Conservation (phyloP, 2,797 vertebrate genomes). For the Catharus ustulatus region DNA sequence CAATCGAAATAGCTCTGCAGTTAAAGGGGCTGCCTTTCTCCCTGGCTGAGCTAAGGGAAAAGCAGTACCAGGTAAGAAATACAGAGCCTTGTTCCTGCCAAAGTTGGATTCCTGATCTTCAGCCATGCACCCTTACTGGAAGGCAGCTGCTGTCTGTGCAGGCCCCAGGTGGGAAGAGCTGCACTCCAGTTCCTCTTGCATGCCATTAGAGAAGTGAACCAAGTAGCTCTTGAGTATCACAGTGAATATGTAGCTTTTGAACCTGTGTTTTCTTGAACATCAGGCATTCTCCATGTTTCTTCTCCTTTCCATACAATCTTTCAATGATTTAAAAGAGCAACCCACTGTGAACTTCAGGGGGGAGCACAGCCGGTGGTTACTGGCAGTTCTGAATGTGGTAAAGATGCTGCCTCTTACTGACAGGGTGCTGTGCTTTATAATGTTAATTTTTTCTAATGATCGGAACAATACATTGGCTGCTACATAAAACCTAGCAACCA, state of each 20-base stretch:
- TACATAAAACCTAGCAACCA: background rate
- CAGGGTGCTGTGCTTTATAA: background rate
- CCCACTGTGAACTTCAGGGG: background rate
- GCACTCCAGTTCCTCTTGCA: background rate
- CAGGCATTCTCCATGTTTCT: background rate
- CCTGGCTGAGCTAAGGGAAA: background rate
- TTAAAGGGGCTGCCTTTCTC: background rate
- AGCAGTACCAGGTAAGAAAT: background rate
- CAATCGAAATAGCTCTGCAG: background rate
- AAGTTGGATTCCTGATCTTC: fast-evolving
- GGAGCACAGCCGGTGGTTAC: background rate
- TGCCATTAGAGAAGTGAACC: background rate
- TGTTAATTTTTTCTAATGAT: background rate
- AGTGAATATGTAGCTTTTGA: background rate
- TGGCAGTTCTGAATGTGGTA: background rate
- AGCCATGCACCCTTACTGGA: background rate
- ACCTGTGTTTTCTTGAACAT: background rate
- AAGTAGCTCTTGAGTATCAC: background rate
- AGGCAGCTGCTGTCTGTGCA: background rate
- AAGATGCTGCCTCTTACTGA: background rate
- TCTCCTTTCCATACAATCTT: background rate
- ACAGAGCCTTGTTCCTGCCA: background rate
- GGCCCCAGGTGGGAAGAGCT: background rate
- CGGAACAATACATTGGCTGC: background rate
- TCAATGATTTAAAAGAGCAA: background rate